Evolutionary conservation across 2,888 invertebrate genomes (phyloP).

Genomic region (Callimorpha dominula): DNA sequence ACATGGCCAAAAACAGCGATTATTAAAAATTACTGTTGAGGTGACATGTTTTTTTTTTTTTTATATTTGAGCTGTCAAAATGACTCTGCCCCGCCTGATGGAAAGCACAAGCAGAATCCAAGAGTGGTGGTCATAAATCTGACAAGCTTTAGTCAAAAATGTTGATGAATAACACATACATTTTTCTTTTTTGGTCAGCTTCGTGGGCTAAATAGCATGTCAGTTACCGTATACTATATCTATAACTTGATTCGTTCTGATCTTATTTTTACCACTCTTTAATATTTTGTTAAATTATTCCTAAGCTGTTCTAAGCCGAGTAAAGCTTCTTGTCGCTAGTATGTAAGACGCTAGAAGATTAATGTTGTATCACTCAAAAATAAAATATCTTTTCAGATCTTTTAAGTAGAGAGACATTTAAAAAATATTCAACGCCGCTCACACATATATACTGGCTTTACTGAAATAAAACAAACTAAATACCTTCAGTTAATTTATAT

Average conservation of each 20-base stretch:
- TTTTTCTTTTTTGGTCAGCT: too few species aligned
- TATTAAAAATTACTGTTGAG: too few species aligned
- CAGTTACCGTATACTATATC: slow-evolving; percentile 28
- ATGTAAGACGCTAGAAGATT: slow-evolving; percentile 26
- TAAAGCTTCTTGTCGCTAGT: slow-evolving; percentile 25
- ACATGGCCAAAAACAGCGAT: too few species aligned
- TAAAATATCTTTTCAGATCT: slow-evolving; percentile 27
- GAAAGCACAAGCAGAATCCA: too few species aligned
- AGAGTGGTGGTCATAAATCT: too few species aligned
- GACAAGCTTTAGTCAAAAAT: too few species aligned
- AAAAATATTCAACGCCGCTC: slow-evolving; percentile 21
- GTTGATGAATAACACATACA: too few species aligned
- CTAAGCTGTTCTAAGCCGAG: slow-evolving; percentile 29
- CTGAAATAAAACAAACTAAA: slow-evolving; percentile 15
- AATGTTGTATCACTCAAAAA: slow-evolving; percentile 32
- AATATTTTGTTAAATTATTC: slow-evolving; percentile 23
- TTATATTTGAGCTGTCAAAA: too few species aligned
- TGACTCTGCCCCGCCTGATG: too few species aligned
- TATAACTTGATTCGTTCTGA: slow-evolving; percentile 24
- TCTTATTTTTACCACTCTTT: slow-evolving; percentile 21
- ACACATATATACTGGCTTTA: slow-evolving; percentile 4
- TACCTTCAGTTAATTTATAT: slow-evolving; percentile 14
- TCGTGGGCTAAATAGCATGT: not conserved
- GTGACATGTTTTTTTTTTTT: too few species aligned
- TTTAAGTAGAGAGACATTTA: slow-evolving; percentile 17